Conservation (phyloP, 2,797 vertebrate species). For the Propithecus perrieri region DNA sequence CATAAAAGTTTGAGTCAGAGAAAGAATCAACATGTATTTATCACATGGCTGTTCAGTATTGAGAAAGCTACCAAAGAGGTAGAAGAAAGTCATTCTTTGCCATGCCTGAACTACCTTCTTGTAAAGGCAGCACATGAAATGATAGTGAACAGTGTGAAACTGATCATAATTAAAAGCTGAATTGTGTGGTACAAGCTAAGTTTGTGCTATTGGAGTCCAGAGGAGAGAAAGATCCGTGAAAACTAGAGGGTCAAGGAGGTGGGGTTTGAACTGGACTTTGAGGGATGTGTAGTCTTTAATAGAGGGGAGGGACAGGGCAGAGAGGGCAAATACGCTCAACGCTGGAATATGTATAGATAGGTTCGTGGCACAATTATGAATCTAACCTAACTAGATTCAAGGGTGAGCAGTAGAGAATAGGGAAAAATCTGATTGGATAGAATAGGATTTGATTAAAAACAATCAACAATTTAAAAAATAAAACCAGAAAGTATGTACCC, state of each 20-base stretch:
- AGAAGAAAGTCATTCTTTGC: not conserved
- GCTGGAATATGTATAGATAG: not conserved
- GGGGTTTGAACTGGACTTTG: not conserved
- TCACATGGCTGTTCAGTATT: not conserved
- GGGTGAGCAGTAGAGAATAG: not conserved
- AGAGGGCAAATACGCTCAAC: not conserved
- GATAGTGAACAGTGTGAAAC: not conserved
- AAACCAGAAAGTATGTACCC: not conserved
- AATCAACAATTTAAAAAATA: not conserved
- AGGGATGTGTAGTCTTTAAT: not conserved
- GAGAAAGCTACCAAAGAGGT: slow-evolving; percentile 12
- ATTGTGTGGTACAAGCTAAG: not conserved
- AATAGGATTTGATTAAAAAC: not conserved
- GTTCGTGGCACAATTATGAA: not conserved
- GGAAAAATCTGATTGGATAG: not conserved
- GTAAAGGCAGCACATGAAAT: slow-evolving; percentile 35
- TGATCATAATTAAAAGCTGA: slow-evolving; percentile 36
- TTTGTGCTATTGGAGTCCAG: not conserved
- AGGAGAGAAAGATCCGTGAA: slow-evolving; percentile 3
- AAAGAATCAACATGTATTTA: slow-evolving; percentile 14
- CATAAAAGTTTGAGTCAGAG: slow-evolving; percentile 45
- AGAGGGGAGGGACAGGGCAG: not conserved
- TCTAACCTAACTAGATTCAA: slow-evolving; percentile 1
- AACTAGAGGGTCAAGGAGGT: not conserved
- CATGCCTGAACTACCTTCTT: not conserved